Base-by-base conservation (phyloP, 2,113 vertebrate genomes). In the Pomatostomus ruficeps region DNA sequence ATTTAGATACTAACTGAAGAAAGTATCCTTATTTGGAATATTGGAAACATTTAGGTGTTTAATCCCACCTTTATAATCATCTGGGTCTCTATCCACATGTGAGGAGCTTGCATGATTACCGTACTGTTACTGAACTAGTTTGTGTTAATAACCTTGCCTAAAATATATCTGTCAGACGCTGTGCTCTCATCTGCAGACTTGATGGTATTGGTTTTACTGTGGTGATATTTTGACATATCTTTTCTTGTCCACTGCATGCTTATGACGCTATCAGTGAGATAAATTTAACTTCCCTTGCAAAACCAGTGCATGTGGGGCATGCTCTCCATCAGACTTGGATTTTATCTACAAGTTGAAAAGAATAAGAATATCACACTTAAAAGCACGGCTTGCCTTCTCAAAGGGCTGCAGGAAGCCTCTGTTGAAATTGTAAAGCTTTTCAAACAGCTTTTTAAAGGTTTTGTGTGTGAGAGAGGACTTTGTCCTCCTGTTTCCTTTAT, bases 391-490 rank as follows among this genome's bases (percentile, higher is more conserved):
- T 86, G 85, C 84, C 93, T 94, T 91, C 94, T 97, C 83, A 97
- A 97, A 97, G 81, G 80, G 74, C 92, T 86, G 91, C 87, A 84
- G 90, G 93, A 97, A 82, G 89, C 61, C 96, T 97, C 72, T 96
- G 83, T 95, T 96, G 94, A 97, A 97, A 95, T 31, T 95, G 72
- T 96, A 78, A 89, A 92, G 88, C 73, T 97, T 97, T 98, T 97
- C 91, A 95, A 97, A 95, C 52, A 80, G 29, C n/a, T 75, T 52
- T 96, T 93, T 91, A 96, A 96, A 88, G 61, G 45, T 92, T 79
- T 88, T 95, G 51, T 65, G 55, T 51, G 76, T 33, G 40, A 7
- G 51, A 77, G 86, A 82, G 70, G 85, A 94, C 94, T 96, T 96
- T 94, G 85, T 97, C 91, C 85, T 94, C 76, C 76, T 59, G 24